phyloP scores from a whole-genome alignment of 1,140 invertebrate species.

The Lepidotrigona ventralis region DNA sequence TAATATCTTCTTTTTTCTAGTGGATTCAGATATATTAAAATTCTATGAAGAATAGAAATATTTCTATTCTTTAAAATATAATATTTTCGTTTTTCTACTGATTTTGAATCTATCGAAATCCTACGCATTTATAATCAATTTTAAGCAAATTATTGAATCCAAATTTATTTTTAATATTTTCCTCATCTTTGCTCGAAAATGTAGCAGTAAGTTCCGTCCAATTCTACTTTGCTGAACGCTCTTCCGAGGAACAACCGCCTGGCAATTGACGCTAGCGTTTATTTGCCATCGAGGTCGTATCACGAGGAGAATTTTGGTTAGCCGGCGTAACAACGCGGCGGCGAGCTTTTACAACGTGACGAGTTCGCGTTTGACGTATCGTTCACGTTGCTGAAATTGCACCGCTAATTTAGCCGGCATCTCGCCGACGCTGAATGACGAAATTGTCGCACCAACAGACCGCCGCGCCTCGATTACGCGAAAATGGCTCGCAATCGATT shows the following conservation, averaged over 20 bases:
- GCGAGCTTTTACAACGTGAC: constrained; percentile 17
- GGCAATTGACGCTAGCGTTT: neutral
- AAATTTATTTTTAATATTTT: neutral
- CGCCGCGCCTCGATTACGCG: neutral
- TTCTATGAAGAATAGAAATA: too few relatives aligned
- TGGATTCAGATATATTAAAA: too few relatives aligned
- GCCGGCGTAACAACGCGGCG: neutral
- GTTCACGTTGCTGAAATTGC: constrained; percentile 15
- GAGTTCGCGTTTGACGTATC: constrained; percentile 32
- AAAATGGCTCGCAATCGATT: neutral
- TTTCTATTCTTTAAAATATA: too few relatives aligned
- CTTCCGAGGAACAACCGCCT: neutral
- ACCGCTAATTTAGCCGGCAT: constrained; percentile 4
- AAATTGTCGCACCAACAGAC: neutral
- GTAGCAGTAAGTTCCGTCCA: neutral
- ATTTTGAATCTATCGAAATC: too few relatives aligned
- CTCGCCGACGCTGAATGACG: neutral
- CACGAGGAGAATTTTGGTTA: constrained; percentile 15
- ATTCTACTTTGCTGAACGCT: neutral
- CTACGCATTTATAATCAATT: too few relatives aligned
- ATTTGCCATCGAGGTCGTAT: neutral
- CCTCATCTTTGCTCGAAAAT: neutral
- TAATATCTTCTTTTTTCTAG: too few relatives aligned
- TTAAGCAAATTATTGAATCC: neutral
- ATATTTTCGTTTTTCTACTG: too few relatives aligned